Evolutionary conservation across 2,113 vertebrate species (phyloP), one percentile per base, ranked within the genome.

Genomic region (Fulmarus glacialis): DNA sequence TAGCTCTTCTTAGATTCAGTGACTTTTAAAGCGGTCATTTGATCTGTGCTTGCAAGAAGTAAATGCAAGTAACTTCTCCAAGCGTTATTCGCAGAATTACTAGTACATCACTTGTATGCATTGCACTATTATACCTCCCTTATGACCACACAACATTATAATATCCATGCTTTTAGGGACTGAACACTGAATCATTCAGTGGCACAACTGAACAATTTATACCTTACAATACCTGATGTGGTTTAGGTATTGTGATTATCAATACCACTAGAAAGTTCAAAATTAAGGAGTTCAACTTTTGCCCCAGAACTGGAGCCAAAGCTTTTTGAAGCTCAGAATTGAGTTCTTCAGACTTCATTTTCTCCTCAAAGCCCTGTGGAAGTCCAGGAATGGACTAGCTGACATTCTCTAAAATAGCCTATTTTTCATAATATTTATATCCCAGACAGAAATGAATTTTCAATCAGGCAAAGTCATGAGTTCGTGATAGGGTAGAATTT

Each of bases 401-500:
- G 82, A 75, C 24, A n/a, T 3, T 27, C 27, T 79, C 23, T 79
- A 60, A 87, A 87, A 20, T 29, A 89, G 26, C 5, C 72, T 84
- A 78, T 89, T 92, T 92, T 93, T 89, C 42, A 56, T 78, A 82
- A 40, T 59, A 96, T 95, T 95, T 93, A 86, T 84, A 90, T 78
- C 80, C 43, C 60, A 64, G 89, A 63, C 43, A 87, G 75, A 91
- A 95, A 87, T 45, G 43, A 95, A 91, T 89, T 94, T 94, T 91
- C 94, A 72, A 58, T 94, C 89, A 80, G 48, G 78, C 38, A 30
- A 89, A 96, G 81, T 56, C 6, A 0, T 23, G 87, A 89, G 56
- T 74, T 89, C 4, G 0, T 94, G 64, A 68, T 60, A 82, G 77
- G 59, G 40, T 56, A 87, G 60, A 79, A 68, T 72, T 82, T 91